Base-by-base conservation (phyloP, 2,888 invertebrate genomes). In the Litoditis marina region DNA sequence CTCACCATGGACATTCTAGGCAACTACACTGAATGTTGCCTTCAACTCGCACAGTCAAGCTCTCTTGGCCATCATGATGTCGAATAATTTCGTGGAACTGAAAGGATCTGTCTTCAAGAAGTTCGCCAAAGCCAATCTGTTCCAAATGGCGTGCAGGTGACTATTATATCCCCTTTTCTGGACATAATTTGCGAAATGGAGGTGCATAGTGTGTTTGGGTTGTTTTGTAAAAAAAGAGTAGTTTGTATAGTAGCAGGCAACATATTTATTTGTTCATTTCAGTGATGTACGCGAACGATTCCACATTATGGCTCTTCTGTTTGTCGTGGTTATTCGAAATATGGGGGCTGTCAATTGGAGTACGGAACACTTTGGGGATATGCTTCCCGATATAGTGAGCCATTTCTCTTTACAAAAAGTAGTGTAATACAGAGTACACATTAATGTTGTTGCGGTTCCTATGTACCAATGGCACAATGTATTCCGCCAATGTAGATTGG, bases 21-120 rank as follows among this genome's bases (percentile, higher is more conserved):
- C 95, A 28, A 95, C 96, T 44, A 94, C 95, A 11, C 87, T 99
- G 22, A 98, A 96, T 87, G 98, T 99, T 58, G 98, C 98, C 13
- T 94, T 99, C 78, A 99, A 99, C 85, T 94, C 96, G 0, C 95
- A 93, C 84, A 98, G 96, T 84, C 95, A 96, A 84, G 92, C 94
- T 53, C 87, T 99, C 28, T 88, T 99, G 16, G 95, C 95, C 22
- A 96, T 98, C 71, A 95, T 99, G 93, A 94, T 99, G 90, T 95
- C 96, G 8, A 99, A 98, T 84, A 99, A 99, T 87, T 99, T 99
- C 87, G 94, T 98, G n/a, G 98, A 98, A 84, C 86, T 98, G 53
- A 98, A 99, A 86, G 82, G 95, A 62, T 93, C 93, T 79, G 95
- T 98, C 0, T 99, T 99, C 86, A 96, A 96, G 85, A 96, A 96